Base-by-base conservation (phyloP, 2,797 vertebrate species). In the Chelonia mydas region DNA sequence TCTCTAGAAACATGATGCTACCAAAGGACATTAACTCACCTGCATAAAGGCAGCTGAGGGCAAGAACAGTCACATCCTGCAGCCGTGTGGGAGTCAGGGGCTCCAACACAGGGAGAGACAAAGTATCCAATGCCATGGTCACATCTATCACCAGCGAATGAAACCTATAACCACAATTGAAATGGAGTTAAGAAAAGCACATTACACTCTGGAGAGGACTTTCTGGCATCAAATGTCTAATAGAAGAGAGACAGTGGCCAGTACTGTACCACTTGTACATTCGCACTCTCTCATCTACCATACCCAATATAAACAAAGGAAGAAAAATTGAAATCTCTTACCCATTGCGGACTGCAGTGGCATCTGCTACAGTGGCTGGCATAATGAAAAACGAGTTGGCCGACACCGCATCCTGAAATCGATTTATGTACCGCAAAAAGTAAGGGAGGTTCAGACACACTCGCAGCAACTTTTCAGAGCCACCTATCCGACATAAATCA, bases 371-470 rank as follows among this genome's bases (percentile, higher is more conserved):
- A 0, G 99, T 99, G 54, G 99, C 99, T 1, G 99, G 99, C 99
- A 99, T 99, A 97, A 99, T 99, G 93, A 99, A 99, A 97, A 99
- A 99, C 10, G 99, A 99, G 97, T 99, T 99, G 95, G 99, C 99
- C 2, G 99, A 99, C 81, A 99, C 99, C 0, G 99, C 99, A 37
- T 99, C 99, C 97, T 99, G 99, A 96, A 99, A 99, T 31, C 99
- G 99, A 98, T 99, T 99, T 96, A 99, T 99, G 98, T 99, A 99
- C 94, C 99, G 99, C 83, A 99, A 98, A 95, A 99, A 99, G 98
- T 99, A 99, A 0, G 99, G 99, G 96, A 99, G 98, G 98, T 99
- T 99, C 98, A 99, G 98, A 98, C 99, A 99, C 92, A 99, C 99
- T 3, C 99, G 98, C 65, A 99, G 98, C 87, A 99, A 98, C 97